Evolutionary conservation across 2,113 vertebrate species (phyloP).

Genomic region (Ceyx melanurus): DNA sequence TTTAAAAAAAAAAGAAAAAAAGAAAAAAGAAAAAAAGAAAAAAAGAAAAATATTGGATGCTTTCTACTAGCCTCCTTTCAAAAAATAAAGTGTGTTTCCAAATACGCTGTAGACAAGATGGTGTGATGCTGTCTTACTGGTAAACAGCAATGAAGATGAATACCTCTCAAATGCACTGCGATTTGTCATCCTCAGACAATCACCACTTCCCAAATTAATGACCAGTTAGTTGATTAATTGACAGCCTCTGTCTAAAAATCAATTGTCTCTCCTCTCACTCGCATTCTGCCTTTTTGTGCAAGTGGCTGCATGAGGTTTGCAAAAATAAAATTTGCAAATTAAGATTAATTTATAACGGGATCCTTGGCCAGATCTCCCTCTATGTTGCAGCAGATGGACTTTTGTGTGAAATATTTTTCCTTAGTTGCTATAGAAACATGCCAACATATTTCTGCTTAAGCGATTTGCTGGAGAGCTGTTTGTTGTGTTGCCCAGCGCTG

Average conservation of each 20-base stretch:
- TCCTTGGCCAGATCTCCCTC: constrained; percentile 73
- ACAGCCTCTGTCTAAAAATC: background rate
- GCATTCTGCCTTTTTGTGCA: background rate
- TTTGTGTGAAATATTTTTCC: constrained; percentile 80
- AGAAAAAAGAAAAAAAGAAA: background rate
- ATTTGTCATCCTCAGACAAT: constrained; percentile 10
- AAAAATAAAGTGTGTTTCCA: constrained; percentile 35
- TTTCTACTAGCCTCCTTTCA: background rate
- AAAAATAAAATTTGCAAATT: constrained; percentile 72
- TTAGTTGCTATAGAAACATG: constrained; percentile 81
- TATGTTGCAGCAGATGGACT: constrained; percentile 79
- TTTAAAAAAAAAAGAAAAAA: background rate
- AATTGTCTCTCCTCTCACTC: background rate
- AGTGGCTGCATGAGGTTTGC: background rate
- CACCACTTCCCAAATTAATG: background rate
- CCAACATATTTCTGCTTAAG: constrained; percentile 78
- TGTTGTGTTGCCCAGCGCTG: constrained; percentile 73
- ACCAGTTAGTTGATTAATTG: background rate
- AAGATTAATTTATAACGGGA: constrained; percentile 70
- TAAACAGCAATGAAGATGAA: constrained; percentile 47
- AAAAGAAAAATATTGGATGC: background rate
- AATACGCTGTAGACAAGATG: constrained; percentile 56
- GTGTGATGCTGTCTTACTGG: constrained; percentile 29
- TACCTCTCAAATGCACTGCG: background rate
- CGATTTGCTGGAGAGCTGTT: constrained; percentile 77